Evolutionary conservation across 2,888 invertebrate genomes (phyloP), one percentile per base, ranked within the genome.

Genomic region (Atrina japonica): DNA sequence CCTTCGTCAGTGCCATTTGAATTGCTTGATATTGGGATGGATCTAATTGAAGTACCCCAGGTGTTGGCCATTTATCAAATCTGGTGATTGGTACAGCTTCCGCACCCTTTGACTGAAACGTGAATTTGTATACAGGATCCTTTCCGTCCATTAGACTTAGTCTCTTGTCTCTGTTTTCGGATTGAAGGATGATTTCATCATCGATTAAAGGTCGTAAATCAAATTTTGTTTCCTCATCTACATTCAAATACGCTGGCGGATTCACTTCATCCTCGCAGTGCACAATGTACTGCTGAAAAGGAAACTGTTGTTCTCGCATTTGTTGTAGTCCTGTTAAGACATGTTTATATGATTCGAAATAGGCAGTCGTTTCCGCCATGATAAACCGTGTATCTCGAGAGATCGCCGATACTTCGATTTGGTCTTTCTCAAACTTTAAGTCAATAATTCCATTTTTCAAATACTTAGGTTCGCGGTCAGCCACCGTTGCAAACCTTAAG

Each of bases 321-420:
- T 90, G 89, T 83, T 95, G 93, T 18, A 96, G 86, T 14, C 94
- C 94, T 78, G 92, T 93, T 59, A 95, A 91, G 0, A 95, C 94
- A 83, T 94, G 94, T 75, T 94, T 92, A 86, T 96, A 96, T 0
- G 96, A 95, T 86, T 96, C 96, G 86, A 96, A 96, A 88, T 94
- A 96, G 0, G 95, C 94, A 59, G 93, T 93, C 55, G 95, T 94
- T 88, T 96, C 95, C 1, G 95, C 93, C 94, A 96, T 95, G 0
- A 93, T 70, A 96, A 87, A 18, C 94, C 94, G 77, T 92, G 93
- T 65, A 27, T 63, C 27, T 56, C 40, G 25, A 14, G 50, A 25
- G 25, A 69, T 53, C n/a, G 18, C 25, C 25, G 64, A 55, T 16
- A 63, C 40, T 16, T 56, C 61, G 2, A 23, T 35, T 16, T 18